Base-by-base conservation (phyloP, 2,113 vertebrate species). In the Atlantisia rogersi region DNA sequence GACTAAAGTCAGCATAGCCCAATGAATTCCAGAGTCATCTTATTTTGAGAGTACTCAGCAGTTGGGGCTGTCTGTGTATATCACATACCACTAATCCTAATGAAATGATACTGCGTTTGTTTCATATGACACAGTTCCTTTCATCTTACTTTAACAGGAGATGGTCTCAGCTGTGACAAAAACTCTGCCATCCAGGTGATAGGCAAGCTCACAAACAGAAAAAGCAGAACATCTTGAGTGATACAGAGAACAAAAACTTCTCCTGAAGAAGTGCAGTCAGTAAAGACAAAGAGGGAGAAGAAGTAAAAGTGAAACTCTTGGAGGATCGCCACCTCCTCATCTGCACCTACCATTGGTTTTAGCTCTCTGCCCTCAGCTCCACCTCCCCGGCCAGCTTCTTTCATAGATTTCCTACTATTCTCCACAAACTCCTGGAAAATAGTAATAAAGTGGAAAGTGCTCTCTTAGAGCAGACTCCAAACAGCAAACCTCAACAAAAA, bases 281-380 rank as follows among this genome's bases (percentile, higher is more conserved):
- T 98, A 98, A 99, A 98, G 95, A 99, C 98, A 97, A 98, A 99
- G 88, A 99, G 98, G 96, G 98, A 97, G 97, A 99, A 97, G 98
- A 99, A 99, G 97, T 99, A 99, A 97, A 99, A 98, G 97, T 99
- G 99, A 98, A 99, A 99, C 95, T 99, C 99, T 97, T 99, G 99
- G 96, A 99, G 98, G 95, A 97, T 88, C 75, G 98, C 98, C 97
- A 97, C 98, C 96, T 99, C 99, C 94, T 97, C 98, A 35, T 97
- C 91, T 91, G 97, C 98, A 99, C 99, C 99, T 99, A 99, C 99
- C 99, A 99, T 99, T 97, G 99, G 98, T 97, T 99, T 99, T 95
- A 99, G 98, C 98, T 99, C 99, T 83, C 98, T 98, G 97, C 98
- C 97, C 94, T 99, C 99, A 29, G 98, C 98, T 25, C 94, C 98